A percentile compares a stretch with the other conserved stretches of the same genome.
These are phyloP conservation scores for Halocynthia roretzi DNA, from an alignment of 23 tunicate species.

Conservation along the genomic window DNA sequence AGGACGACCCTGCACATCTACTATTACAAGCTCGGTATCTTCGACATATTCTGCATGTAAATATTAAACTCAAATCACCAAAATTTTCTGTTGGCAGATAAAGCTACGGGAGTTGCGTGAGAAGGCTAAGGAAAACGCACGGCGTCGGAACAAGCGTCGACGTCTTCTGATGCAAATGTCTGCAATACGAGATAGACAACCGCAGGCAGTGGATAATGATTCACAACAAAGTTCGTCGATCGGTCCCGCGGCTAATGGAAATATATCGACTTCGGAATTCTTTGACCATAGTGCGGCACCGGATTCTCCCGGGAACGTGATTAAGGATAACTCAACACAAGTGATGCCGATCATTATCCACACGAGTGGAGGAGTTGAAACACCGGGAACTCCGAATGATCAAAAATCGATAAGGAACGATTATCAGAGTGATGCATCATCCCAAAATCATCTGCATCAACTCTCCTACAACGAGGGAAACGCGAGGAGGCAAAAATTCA, in stretches of 20 bases:
- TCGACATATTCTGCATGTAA: too few species aligned
- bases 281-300: neutral
- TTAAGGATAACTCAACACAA: too few species aligned
- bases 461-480: too few species aligned
- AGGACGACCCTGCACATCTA: too few species aligned
- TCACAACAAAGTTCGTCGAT: neutral
- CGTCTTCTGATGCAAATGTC: conserved; percentile 4
- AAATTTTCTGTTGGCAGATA: neutral
- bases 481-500: neutral
- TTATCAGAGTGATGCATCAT: too few species aligned
- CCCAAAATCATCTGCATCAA: too few species aligned
- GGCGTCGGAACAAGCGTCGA: conserved; percentile 12
- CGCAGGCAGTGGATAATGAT: too few species aligned
- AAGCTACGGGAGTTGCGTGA: conserved; percentile 55
- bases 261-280: neutral
- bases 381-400: neutral
- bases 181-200: too few species aligned
- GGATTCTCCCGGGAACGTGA: neutral
- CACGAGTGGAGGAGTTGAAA: neutral
- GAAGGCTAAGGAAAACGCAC: conserved; percentile 62
- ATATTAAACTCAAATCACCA: too few species aligned
- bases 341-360: neutral
- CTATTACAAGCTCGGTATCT: too few species aligned
- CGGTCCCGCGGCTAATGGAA: neutral
- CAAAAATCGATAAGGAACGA: conserved; percentile 5